Conservation (phyloP, 2,113 vertebrate species). For the Leiothrix lutea region DNA sequence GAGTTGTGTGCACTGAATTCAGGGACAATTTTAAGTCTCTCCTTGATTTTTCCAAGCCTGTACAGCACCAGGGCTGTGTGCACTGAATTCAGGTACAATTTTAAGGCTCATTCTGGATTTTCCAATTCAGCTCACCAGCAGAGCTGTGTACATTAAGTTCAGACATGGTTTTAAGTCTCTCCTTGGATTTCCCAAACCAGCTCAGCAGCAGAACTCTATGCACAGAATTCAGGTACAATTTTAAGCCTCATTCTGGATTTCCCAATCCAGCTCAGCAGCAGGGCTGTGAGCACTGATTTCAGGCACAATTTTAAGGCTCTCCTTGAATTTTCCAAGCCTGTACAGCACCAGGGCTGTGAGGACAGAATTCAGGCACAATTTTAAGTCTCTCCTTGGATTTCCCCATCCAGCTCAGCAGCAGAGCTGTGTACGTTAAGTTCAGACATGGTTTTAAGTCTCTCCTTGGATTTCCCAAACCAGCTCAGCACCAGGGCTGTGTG, state of each 20-base stretch:
- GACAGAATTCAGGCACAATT: fast-evolving
- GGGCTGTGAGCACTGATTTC: fast-evolving
- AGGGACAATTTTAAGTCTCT: fast-evolving
- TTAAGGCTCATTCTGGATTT: too few relatives aligned
- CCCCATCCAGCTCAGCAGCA: background rate
- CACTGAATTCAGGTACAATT: too few relatives aligned
- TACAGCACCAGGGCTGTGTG: background rate
- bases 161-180: too few relatives aligned
- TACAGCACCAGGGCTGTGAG: background rate
- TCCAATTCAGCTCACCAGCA: too few relatives aligned
- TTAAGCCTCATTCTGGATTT: too few relatives aligned
- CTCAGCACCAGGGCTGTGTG: background rate
- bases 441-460: too few relatives aligned
- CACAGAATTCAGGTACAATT: too few relatives aligned
- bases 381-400: too few relatives aligned
- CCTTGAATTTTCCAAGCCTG: too few relatives aligned
- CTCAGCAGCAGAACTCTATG: background rate
- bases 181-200: background rate
- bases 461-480: background rate
- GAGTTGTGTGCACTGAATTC: background rate
- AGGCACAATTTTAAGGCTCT: fast-evolving
- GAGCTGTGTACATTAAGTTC: too few relatives aligned
- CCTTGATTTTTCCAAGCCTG: fast-evolving
- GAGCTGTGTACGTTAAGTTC: too few relatives aligned
- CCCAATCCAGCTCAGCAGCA: background rate